Percentiles rank a stretch among this genome's conserved stretches.
These are phyloP conservation scores for Notothenia coriiceps DNA, from an alignment of 2,113 vertebrate genomes.

Conservation along the genomic window DNA sequence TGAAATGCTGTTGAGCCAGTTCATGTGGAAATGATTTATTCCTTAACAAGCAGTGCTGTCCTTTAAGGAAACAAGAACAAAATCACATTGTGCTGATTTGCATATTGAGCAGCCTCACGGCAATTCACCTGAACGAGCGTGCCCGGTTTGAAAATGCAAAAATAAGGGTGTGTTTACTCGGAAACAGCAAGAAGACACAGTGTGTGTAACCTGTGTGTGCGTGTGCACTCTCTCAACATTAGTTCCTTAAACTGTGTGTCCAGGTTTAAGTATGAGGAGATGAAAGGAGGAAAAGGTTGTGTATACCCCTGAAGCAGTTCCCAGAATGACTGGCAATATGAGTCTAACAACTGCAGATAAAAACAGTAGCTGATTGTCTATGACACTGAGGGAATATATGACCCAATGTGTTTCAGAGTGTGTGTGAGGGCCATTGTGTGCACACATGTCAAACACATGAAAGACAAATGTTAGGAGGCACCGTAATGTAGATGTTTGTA, in stretches of 20 bases:
- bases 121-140: constrained; percentile 47
- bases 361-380: neutral
- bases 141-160: neutral
- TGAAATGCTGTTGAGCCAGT: constrained; percentile 56
- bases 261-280: neutral
- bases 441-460: neutral
- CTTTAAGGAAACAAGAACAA: neutral
- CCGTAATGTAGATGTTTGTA: neutral
- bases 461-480: neutral
- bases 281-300: neutral
- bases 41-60: neutral
- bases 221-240: neutral
- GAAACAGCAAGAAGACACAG: neutral
- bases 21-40: neutral
- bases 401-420: neutral
- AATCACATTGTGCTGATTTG: constrained; percentile 66
- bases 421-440: neutral
- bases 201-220: neutral
- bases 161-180: constrained; percentile 2
- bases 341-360: neutral
- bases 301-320: neutral
- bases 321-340: neutral
- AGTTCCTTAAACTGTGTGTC: neutral
- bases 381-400: neutral
- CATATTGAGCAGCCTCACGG: constrained; percentile 63